phyloP scores from a whole-genome alignment of 2,113 vertebrate genomes.

The Semicossyphus pulcher region DNA sequence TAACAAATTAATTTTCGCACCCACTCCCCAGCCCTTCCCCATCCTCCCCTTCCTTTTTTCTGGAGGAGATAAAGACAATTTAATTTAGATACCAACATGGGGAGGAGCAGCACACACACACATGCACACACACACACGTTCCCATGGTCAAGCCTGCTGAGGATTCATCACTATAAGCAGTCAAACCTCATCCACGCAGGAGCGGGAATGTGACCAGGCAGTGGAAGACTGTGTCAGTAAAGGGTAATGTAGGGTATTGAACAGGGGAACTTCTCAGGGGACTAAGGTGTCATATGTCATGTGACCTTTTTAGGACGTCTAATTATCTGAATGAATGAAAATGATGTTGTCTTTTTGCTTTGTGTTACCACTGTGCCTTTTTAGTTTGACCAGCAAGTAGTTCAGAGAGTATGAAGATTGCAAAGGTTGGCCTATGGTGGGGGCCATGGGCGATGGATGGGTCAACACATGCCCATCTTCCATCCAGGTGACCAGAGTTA shows the following conservation, averaged over 20 bases:
- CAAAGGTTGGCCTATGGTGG: no score
- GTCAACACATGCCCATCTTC: no score
- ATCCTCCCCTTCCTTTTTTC: constrained; percentile 62
- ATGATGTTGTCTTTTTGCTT: background rate
- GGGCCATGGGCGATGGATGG: no score
- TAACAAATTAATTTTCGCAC: constrained; percentile 86
- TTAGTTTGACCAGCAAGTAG: background rate
- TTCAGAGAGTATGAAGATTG: no score
- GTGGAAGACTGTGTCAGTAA: background rate
- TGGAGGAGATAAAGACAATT: constrained; percentile 87
- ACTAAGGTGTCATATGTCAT: background rate
- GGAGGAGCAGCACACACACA: constrained; percentile 64
- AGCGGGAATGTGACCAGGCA: background rate
- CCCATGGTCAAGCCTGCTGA: constrained; percentile 59
- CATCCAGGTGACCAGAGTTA: no score
- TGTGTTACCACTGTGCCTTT: background rate
- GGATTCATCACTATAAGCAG: constrained; percentile 25
- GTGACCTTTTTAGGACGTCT: background rate
- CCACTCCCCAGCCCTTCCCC: constrained; percentile 66
- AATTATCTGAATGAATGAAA: background rate
- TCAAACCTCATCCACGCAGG: constrained; percentile 1
- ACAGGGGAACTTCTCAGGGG: no score
- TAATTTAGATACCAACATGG: constrained; percentile 86
- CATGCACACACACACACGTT: constrained; percentile 17
- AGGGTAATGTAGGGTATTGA: no score